Conservation (phyloP, 2,113 vertebrate species). For the Lepidothrix coronata region DNA sequence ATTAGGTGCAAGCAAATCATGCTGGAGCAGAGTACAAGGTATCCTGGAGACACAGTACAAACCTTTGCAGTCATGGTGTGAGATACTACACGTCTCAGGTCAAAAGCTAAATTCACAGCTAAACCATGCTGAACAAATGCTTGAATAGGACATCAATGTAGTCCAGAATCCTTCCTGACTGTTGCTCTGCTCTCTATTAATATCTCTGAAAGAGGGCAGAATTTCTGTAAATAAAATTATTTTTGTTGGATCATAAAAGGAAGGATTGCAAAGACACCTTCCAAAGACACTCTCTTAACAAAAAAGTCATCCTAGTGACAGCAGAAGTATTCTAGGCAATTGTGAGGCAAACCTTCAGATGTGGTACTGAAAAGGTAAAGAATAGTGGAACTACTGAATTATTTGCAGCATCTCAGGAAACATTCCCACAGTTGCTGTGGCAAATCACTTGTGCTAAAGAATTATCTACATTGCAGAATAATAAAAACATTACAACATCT, state of each 20-base stretch:
- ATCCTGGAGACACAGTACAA: background rate
- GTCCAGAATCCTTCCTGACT: background rate
- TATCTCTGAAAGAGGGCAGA: background rate
- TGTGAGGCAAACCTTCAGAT: background rate
- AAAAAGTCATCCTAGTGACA: background rate
- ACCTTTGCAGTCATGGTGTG: background rate
- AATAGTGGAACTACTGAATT: background rate
- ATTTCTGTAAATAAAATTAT: background rate
- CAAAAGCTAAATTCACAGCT: background rate
- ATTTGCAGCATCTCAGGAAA: background rate
- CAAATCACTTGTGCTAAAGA: background rate
- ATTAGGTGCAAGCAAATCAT: background rate
- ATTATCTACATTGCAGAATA: background rate
- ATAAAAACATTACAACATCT: background rate
- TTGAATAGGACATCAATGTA: background rate
- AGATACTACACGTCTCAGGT: background rate
- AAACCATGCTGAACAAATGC: background rate
- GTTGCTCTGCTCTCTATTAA: background rate
- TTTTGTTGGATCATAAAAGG: background rate
- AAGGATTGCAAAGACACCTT: background rate
- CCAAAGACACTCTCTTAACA: background rate
- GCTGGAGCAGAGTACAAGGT: background rate
- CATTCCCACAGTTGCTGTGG: background rate
- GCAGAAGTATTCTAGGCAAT: background rate
- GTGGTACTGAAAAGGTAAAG: background rate